A percentile compares a stretch with the other conserved stretches of the same genome.
Conservation (phyloP, 2,113 vertebrate species). For the Pao palembangensis region DNA sequence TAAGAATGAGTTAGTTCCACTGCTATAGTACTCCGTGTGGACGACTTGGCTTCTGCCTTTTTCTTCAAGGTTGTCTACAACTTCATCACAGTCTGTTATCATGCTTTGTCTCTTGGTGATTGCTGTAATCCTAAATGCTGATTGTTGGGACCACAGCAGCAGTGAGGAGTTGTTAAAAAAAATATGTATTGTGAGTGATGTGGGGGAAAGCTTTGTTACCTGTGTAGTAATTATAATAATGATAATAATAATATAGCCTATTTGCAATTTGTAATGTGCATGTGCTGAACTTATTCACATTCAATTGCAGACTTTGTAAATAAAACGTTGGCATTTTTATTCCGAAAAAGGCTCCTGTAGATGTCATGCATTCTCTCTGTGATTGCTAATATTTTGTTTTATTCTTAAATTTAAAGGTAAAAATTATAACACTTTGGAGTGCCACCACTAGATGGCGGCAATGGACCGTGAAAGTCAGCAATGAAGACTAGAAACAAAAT, state of each 20-base stretch:
- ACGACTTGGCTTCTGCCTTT: constrained; percentile 18
- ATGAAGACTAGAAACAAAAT: too few species aligned
- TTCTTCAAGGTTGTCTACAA: constrained; percentile 5
- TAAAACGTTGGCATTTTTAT: constrained; percentile 68
- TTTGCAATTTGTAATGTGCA: constrained; percentile 69
- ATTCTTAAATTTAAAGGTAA: constrained; percentile 50
- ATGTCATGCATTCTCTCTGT: constrained; percentile 63
- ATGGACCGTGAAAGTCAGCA: constrained; percentile 10
- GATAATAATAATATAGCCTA: constrained; percentile 33
- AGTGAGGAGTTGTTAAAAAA: constrained; percentile 47
- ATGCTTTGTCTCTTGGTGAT: constrained; percentile 29
- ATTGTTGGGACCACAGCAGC: constrained; percentile 56
- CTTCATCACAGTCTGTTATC: constrained; percentile 17
- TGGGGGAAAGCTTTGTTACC: constrained; percentile 60
- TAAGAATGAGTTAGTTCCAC: background rate
- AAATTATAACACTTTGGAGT: background rate
- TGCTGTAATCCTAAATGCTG: constrained; percentile 23
- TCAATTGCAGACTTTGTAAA: constrained; percentile 71
- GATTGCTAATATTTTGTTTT: constrained; percentile 73
- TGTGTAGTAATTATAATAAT: constrained; percentile 38
- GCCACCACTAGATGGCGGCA: constrained; percentile 63
- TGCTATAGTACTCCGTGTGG: constrained; percentile 10
- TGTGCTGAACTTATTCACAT: constrained; percentile 59
- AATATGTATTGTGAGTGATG: constrained; percentile 19
- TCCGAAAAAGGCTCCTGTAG: constrained; percentile 56